Evolutionary conservation across 2,888 invertebrate species (phyloP), one percentile per base, ranked within the genome.

Genomic region (Scotopteryx bipunctaria): DNA sequence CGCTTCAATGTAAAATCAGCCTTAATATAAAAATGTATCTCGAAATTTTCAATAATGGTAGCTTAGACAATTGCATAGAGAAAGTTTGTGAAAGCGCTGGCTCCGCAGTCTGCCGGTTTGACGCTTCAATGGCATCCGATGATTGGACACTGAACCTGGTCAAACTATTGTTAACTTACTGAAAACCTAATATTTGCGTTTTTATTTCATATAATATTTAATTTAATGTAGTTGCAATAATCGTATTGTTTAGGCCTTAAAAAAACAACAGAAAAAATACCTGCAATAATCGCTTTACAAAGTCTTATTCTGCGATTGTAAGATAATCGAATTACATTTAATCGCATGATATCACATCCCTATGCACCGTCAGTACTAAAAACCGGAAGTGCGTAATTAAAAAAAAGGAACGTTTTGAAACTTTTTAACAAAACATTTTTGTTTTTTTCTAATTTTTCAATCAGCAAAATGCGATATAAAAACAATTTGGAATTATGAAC

Each of bases 31-130:
- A 21, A 36, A 11, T 38, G 17, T 38, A 5, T 29, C 8, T 21
- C 32, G n/a, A 17, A 9, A 23, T 37, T 42, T 14, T 37, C 32
- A 43, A 46, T 36, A 51, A 51, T 40, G 38, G 49, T 46, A 47
- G 40, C 44, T 58, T 50, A 55, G 50, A 61, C 67, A 57, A 69
- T 70, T 70, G 73, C 55, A 42, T 52, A 48, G 71, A 67, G 76
- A 76, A 77, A 77, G 76, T 71, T 53, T 64, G 74, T 66, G 74
- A 72, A 76, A 76, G 75, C 63, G 57, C 56, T 47, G 46, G 55
- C 52, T 55, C 47, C 54, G 54, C 51, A 43, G 38, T 55, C 47
- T 43, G 44, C 15, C 43, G 56, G 51, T 59, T 63, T 65, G 68
- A 66, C 63, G 68, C 63, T 65, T 61, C 63, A 66, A 59, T 59